Evolutionary conservation across 2,888 invertebrate genomes (phyloP), one percentile per base, ranked within the genome.

Genomic region (Brenthis ino): DNA sequence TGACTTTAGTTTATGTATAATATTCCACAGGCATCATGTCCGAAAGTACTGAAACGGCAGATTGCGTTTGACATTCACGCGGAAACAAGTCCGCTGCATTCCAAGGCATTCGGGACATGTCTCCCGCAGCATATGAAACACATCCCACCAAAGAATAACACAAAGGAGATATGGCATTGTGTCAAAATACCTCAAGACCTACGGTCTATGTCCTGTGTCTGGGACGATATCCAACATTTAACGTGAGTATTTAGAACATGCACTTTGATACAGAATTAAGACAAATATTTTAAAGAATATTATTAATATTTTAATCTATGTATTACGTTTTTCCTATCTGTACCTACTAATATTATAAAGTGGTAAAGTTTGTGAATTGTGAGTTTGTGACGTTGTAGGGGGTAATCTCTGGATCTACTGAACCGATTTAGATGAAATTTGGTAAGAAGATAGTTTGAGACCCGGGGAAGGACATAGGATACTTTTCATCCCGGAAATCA

Each of bases 211-310:
- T 87, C 94, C 0, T 89, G 90, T 57, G 94, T 95, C 1, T 95
- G 94, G 94, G 91, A 93, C 14, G 94, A 94, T n/a, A 94, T 95
- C 56, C 91, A 93, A 24, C 91, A 95, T 81, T 86, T 95, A 6
- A 93, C 93, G 94, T 94, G 73, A 82, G 86, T 77, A 8, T 2
- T 43, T 43, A 43, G 8, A 43, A 43, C 37, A 43, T 43, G 2
- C 37, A 3, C 8, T 43, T 11, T 43, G 11, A 43, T 43, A 4
- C 28, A 28, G 28, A 28, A 28, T 28, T 4, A 28, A 28, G 3
- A 0, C 0, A 28, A 28, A 4, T 28, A 28, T 28, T 28, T 28
- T 28, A 28, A 4, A 4, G 28, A 28, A 28, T 28, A 28, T 3
- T 28, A 28, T 28, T 28, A 28, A 28, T 28, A 28, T 28, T 28